Evolutionary conservation across 1,140 invertebrate genomes (phyloP), one percentile per base, ranked within the genome.

Genomic region (Saccostrea cuccullata): DNA sequence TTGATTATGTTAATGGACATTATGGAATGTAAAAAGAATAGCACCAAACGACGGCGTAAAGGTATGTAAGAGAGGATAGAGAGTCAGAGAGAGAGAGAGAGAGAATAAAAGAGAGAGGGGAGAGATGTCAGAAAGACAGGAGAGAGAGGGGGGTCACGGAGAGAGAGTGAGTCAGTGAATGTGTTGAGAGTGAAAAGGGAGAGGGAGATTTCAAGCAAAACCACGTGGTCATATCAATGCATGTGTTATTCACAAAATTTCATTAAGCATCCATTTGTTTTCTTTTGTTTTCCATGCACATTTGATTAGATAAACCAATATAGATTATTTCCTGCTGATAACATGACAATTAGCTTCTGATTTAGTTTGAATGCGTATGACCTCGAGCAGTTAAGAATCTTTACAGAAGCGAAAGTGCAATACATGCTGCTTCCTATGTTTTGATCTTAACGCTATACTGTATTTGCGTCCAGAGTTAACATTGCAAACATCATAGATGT

Each of bases 51-150:
- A 58, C 55, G n/a, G 56, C 55, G 36, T 26, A 55, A 20, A 64
- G 13, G 58, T 67, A 70, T 11, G 30, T 17, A 26, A 30, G 8
- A 84, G 26, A 58, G 77, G n/a, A n/a, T n/a, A 70, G 64, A 77
- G 86, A 77, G 60, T 23, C 13, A 70, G 58, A 86, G 64, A 73
- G 20, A 86, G 55, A 73, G 55, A 86, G 70, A 86, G 86, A 73
- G 64, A 40, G 70, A n/a, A n/a, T n/a, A n/a, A n/a, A n/a, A n/a
- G n/a, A n/a, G n/a, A n/a, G n/a, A n/a, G n/a, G n/a, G n/a, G n/a
- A n/a, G n/a, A n/a, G n/a, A n/a, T n/a, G n/a, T n/a, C n/a, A n/a
- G n/a, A n/a, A n/a, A n/a, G n/a, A n/a, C n/a, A n/a, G n/a, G n/a
- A n/a, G n/a, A n/a, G n/a, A n/a, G n/a, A n/a, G n/a, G n/a, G n/a